These are phyloP conservation scores for Tangara arthus DNA, from an alignment of 2,797 vertebrate genomes.

Conservation along the genomic window DNA sequence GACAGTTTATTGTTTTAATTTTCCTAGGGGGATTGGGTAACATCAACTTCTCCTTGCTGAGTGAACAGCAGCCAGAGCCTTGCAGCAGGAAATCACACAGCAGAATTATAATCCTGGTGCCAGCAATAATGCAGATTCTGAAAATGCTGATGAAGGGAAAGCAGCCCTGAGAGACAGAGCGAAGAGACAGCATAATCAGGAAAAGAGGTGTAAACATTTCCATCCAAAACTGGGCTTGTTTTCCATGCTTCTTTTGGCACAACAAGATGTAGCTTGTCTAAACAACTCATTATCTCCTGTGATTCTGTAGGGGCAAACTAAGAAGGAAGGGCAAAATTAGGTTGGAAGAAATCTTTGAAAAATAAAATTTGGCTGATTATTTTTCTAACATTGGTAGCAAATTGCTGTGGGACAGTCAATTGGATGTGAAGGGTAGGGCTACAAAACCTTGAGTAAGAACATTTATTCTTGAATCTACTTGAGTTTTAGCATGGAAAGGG, in stretches of 20 bases:
- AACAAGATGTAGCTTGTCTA: neutral
- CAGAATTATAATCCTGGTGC: neutral
- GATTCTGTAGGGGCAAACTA: neutral
- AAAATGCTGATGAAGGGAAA: neutral
- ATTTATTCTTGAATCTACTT: neutral
- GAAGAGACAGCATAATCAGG: neutral
- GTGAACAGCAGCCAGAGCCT: neutral
- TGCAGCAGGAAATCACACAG: neutral
- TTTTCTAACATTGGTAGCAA: neutral
- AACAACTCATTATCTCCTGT: neutral
- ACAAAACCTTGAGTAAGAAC: neutral
- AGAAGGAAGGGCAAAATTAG: neutral
- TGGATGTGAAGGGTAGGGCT: neutral
- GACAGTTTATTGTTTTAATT: neutral
- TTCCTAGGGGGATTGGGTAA: neutral
- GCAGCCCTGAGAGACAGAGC: neutral
- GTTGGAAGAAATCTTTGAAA: neutral
- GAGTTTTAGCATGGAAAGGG: neutral
- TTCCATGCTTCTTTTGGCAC: neutral
- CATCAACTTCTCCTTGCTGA: neutral
- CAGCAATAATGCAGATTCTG: neutral
- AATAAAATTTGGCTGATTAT: neutral
- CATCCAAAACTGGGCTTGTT: neutral
- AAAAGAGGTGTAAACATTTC: neutral
- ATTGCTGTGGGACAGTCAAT: neutral